Percentiles rank a stretch among this genome's conserved stretches.
phyloP scores from a whole-genome alignment of 2,888 invertebrate species.

The Tortricodes alternella region DNA sequence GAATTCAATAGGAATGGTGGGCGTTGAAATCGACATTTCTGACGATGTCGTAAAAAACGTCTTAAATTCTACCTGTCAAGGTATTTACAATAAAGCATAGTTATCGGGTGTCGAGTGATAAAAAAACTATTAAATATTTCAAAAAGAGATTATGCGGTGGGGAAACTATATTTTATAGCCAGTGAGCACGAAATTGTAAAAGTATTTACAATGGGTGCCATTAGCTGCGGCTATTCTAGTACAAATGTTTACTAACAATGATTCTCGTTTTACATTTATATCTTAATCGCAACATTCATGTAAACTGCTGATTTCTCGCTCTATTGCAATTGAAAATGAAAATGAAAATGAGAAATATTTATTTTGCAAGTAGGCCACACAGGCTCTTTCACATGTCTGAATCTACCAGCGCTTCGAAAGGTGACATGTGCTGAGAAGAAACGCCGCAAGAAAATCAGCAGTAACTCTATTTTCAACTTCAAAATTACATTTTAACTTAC shows the following conservation, averaged over 20 bases:
- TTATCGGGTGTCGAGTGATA: constrained; percentile 3
- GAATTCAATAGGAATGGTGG: constrained; percentile 1
- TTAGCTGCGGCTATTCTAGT: constrained; percentile 29
- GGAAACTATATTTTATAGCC: constrained; percentile 10
- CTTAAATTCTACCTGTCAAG: constrained; percentile 1
- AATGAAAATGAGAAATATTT: no score
- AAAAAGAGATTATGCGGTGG: constrained; percentile 4
- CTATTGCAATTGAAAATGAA: no score
- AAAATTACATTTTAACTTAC: no score
- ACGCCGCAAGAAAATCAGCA: no score
- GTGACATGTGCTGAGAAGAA: no score
- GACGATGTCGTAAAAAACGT: constrained; percentile 5
- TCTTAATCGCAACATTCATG: neutral
- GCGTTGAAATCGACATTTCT: constrained; percentile 2
- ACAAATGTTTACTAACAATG: constrained; percentile 1
- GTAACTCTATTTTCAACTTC: no score
- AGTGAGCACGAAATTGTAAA: constrained; percentile 15
- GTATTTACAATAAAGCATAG: constrained; percentile 9
- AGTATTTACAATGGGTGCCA: constrained; percentile 1
- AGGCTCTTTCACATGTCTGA: no score
- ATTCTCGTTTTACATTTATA: neutral
- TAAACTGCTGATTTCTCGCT: neutral
- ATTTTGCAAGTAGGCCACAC: no score
- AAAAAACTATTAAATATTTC: constrained; percentile 4
- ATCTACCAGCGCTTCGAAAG: no score